These are phyloP conservation scores for Eumeta japonica DNA, from an alignment of 1,140 invertebrate species.

Conservation along the genomic window DNA sequence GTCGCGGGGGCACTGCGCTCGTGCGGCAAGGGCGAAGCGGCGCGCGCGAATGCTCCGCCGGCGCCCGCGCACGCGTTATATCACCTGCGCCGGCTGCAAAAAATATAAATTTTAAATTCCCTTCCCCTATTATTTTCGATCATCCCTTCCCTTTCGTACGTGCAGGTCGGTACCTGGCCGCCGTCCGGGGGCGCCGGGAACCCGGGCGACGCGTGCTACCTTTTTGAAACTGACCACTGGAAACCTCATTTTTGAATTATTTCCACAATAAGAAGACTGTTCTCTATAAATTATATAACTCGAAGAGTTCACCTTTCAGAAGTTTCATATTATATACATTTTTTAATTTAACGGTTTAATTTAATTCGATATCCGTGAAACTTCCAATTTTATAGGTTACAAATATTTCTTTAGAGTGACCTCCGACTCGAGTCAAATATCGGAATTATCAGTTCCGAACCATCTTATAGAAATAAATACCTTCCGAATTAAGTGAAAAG, in stretches of 20 bases:
- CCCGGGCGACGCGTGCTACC: conserved; percentile 46
- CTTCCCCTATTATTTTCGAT: conserved; percentile 57
- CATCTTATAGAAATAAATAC: conserved; percentile 25
- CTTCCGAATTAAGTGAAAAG: conserved; percentile 19
- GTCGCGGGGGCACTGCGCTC: conserved; percentile 42
- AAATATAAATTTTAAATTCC: conserved; percentile 57
- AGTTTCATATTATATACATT: not conserved
- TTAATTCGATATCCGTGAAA: not conserved
- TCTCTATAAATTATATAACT: too few relatives aligned
- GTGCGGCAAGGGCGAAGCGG: conserved; percentile 40
- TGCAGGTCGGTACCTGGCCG: conserved; percentile 49
- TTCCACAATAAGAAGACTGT: too few relatives aligned
- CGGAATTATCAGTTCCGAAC: conserved; percentile 15
- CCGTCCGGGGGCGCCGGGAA: conserved; percentile 18
- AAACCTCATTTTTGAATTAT: conserved; percentile 8
- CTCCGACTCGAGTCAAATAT: conserved; percentile 1
- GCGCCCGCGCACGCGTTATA: conserved; percentile 54
- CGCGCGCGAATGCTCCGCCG: conserved; percentile 49
- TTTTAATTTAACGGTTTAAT: not conserved
- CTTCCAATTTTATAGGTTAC: not conserved
- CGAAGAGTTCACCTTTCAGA: too few relatives aligned
- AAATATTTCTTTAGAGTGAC: not conserved
- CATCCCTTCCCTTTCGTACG: conserved; percentile 51
- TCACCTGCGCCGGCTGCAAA: conserved; percentile 57
- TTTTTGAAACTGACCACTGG: conserved; percentile 45